These are phyloP conservation scores for Polyploca ridens DNA, from an alignment of 2,888 invertebrate species.

Conservation along the genomic window DNA sequence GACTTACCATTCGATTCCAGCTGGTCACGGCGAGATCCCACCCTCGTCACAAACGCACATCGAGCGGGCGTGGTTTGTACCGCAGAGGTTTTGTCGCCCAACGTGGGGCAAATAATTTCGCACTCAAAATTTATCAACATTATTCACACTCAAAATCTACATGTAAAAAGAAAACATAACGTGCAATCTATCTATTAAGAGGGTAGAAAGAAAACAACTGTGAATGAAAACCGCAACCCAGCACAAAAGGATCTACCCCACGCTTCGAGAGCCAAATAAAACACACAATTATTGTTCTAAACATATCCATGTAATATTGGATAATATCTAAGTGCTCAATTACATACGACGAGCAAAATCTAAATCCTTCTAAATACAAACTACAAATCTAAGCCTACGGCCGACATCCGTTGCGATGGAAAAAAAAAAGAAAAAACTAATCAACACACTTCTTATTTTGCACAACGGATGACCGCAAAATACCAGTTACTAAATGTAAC, in stretches of 20 bases:
- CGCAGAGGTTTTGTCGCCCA: slow-evolving; percentile 51
- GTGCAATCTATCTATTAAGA: slow-evolving; percentile 40
- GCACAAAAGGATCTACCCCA: slow-evolving; percentile 62
- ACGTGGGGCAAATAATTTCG: slow-evolving; percentile 44
- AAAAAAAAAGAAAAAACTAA: slow-evolving; percentile 33
- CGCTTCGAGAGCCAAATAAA: slow-evolving; percentile 75
- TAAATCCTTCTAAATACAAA: slow-evolving; percentile 68
- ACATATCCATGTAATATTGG: slow-evolving; percentile 81
- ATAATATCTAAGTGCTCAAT: slow-evolving; percentile 76
- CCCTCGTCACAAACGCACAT: background rate
- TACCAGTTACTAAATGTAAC: slow-evolving; percentile 66
- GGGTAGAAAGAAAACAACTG: slow-evolving; percentile 12
- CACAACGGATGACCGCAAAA: slow-evolving; percentile 49
- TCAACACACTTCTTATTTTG: slow-evolving; percentile 12
- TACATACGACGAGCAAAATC: slow-evolving; percentile 74
- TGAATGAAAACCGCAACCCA: slow-evolving; percentile 45
- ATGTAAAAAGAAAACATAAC: slow-evolving; percentile 31
- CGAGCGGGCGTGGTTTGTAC: slow-evolving; percentile 14
- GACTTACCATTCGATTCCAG: slow-evolving; percentile 46
- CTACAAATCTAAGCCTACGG: slow-evolving; percentile 63
- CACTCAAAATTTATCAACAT: slow-evolving; percentile 15
- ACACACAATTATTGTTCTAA: slow-evolving; percentile 79
- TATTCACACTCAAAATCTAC: slow-evolving; percentile 51
- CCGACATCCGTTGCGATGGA: slow-evolving; percentile 48
- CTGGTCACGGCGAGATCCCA: background rate